phyloP scores from a whole-genome alignment of 2,797 vertebrate genomes.

The Sebastes variabilis region DNA sequence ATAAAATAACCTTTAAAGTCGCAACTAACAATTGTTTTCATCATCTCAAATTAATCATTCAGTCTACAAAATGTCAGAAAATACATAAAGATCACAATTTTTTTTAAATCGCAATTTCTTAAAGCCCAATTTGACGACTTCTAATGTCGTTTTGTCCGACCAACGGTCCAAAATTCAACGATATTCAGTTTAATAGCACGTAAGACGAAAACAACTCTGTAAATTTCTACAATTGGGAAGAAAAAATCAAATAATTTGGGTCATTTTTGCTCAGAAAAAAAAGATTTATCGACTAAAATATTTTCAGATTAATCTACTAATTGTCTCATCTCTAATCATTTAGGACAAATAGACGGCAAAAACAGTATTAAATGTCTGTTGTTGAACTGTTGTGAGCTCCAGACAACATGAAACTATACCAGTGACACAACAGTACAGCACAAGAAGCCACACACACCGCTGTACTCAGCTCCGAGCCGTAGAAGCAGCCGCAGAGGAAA shows the following conservation, averaged over 20 bases:
- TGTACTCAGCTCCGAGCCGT: constrained; percentile 89
- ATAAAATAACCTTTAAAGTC: background rate
- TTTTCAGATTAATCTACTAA: background rate
- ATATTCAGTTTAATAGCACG: background rate
- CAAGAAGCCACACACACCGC: constrained; percentile 79
- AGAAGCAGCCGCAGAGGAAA: constrained; percentile 94
- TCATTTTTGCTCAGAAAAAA: background rate
- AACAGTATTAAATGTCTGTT: background rate
- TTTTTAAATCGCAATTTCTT: too few relatives aligned
- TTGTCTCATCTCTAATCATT: background rate
- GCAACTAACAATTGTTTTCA: background rate
- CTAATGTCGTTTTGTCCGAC: background rate
- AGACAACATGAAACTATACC: background rate
- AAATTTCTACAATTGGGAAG: background rate
- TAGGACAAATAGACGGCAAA: background rate
- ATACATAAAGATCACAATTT: too few relatives aligned
- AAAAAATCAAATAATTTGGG: background rate
- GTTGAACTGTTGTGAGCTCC: background rate
- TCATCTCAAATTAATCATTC: background rate
- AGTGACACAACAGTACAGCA: background rate
- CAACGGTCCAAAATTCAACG: too few relatives aligned
- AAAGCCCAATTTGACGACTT: background rate
- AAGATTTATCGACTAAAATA: background rate
- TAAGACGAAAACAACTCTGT: background rate
- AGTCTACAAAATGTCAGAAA: too few relatives aligned